phyloP scores from a whole-genome alignment of 2,797 vertebrate genomes.

The Phrynocephalus forsythii region DNA sequence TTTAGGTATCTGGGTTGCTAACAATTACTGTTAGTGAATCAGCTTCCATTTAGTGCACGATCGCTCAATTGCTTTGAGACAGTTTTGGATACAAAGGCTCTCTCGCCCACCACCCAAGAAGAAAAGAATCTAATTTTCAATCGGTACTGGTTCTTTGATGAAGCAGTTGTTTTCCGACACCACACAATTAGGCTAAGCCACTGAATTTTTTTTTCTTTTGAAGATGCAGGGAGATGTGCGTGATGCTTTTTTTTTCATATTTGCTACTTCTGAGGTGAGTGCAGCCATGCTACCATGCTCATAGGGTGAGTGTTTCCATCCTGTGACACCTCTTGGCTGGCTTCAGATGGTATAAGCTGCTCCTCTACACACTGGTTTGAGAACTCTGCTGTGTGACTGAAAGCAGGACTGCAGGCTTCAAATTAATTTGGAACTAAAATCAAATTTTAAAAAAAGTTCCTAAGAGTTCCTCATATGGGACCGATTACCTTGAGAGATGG shows the following conservation, averaged over 20 bases:
- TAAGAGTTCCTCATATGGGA: no score
- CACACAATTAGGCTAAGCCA: background rate
- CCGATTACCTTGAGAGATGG: no score
- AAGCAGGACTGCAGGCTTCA: no score
- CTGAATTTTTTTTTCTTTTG: background rate
- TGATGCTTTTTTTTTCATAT: fast-evolving
- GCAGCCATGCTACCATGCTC: background rate
- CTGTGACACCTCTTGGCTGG: no score
- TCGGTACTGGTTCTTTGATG: background rate
- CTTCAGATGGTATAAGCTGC: no score
- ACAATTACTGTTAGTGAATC: background rate
- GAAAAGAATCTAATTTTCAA: no score
- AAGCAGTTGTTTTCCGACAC: background rate
- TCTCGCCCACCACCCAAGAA: no score
- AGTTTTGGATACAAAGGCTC: slow-evolving; percentile 23
- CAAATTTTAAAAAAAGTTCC: no score
- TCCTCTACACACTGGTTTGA: no score
- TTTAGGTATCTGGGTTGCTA: slow-evolving; percentile 48
- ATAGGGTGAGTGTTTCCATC: no score
- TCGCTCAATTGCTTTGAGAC: slow-evolving; percentile 12
- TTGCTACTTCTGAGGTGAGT: background rate
- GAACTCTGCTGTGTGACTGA: no score
- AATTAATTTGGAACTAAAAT: no score
- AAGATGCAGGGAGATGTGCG: background rate
- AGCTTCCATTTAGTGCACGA: background rate